Evolutionary conservation across 1,140 invertebrate genomes (phyloP).

Genomic region (Bombus waltoni): DNA sequence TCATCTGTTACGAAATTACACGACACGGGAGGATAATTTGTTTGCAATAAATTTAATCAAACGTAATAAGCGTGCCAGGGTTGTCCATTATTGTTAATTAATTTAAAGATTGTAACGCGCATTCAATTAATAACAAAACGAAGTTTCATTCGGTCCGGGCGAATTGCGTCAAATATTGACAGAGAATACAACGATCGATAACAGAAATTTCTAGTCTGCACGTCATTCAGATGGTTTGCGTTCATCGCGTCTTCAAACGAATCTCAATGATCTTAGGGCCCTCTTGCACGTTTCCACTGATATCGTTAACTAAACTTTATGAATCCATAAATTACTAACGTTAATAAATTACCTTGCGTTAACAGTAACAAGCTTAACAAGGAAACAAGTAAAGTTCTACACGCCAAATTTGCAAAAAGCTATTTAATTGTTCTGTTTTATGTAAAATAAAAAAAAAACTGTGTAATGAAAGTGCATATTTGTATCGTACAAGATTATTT

Average conservation of each 20-base stretch:
- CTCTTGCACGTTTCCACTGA: too few species aligned
- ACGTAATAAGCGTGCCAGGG: constrained; percentile 11
- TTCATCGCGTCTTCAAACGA: neutral
- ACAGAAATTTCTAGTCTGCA: neutral
- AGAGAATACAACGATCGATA: constrained; percentile 11
- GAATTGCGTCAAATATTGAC: constrained; percentile 16
- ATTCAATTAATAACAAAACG: constrained; percentile 23
- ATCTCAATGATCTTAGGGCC: neutral
- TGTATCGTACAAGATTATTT: neutral
- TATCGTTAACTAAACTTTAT: neutral
- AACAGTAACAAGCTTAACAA: neutral
- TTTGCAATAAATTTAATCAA: constrained; percentile 24
- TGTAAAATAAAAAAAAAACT: too few species aligned
- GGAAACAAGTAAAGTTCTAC: neutral
- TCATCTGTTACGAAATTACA: constrained; percentile 6
- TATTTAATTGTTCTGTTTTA: neutral
- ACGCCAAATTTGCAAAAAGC: neutral
- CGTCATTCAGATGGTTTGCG: neutral
- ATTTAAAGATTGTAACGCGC: constrained; percentile 11
- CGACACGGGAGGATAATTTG: constrained; percentile 3
- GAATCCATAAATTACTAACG: neutral
- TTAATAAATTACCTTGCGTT: neutral
- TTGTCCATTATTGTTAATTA: constrained; percentile 40
- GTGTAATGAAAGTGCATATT: too few species aligned
- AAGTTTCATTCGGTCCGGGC: neutral